Evolutionary conservation across 2,113 vertebrate species (phyloP), one percentile per base, ranked within the genome.

Genomic region (Elephas maximus): DNA sequence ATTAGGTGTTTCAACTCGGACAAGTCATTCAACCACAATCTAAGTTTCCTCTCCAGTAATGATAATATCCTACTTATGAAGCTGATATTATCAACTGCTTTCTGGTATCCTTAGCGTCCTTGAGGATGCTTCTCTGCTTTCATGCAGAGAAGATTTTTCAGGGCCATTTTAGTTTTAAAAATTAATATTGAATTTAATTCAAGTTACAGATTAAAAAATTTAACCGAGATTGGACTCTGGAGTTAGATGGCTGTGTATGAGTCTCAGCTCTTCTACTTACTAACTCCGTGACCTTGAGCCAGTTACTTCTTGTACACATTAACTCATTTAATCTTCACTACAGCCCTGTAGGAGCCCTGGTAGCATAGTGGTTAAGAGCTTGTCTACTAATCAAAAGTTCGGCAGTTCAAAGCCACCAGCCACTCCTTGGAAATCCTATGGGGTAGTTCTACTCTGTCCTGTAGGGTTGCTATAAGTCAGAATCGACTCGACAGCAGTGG

Each of bases 141-240:
- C 73, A 80, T 48, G 57, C 5, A 73, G 60, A 71, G n/a, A 76
- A 71, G n/a, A 76, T 53, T 83, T 94, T 92, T 96, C 21, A 60
- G 71, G 80, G 33, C 8, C 33, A 9, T 48, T 62, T 71, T 44
- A 21, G n/a, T 57, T 41, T 90, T 91, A 60, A 26, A 71, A 78
- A 60, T 60, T 88, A 67, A 73, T 85, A 88, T 73, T 79, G 20
- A 74, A 86, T 76, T 88, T 86, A 53, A 91, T 71, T 93, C 48
- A 73, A 82, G 21, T 65, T 88, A n/a, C 2, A 15, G 15, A 37
- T 86, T 85, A 1, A 93, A 77, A 91, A 41, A 28, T 28, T 60
- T 74, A 73, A 41, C 37, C 37, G 41, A 65, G 71, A 24, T 84
- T 45, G 28, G 41, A 44, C 26, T 85, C 30, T 48, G 73, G 57